Percentiles rank a stretch among this genome's conserved stretches.
These are phyloP conservation scores for Threskiornis aethiopicus DNA, from an alignment of 2,797 vertebrate genomes.

Conservation along the genomic window DNA sequence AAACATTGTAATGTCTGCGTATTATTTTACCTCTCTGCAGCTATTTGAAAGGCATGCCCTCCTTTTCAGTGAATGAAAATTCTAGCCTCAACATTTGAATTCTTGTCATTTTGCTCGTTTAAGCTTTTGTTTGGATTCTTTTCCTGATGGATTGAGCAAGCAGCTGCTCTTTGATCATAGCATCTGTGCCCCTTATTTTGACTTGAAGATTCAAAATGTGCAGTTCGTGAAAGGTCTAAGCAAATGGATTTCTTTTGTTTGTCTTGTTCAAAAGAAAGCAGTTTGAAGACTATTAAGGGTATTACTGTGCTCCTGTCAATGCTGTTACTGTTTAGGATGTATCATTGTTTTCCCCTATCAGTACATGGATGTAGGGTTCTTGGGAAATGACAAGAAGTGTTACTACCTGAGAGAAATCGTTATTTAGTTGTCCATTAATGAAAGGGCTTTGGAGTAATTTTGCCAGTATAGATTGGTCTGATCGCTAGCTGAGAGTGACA, in stretches of 20 bases:
- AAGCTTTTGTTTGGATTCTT: constrained; percentile 34
- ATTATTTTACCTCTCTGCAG: background rate
- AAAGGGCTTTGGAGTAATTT: background rate
- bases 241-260: constrained; percentile 27
- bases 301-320: background rate
- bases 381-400: background rate
- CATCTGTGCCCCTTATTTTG: constrained; percentile 8
- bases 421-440: background rate
- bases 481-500: background rate
- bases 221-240: background rate
- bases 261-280: background rate
- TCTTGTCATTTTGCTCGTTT: background rate
- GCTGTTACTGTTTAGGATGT: background rate
- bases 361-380: background rate
- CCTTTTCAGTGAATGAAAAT: background rate
- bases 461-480: background rate
- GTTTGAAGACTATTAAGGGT: background rate
- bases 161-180: constrained; percentile 19
- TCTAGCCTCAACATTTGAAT: background rate
- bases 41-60: background rate
- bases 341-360: background rate
- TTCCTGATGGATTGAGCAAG: constrained; percentile 23
- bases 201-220: background rate
- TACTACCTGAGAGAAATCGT: background rate
- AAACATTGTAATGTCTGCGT: background rate